These are phyloP conservation scores for Florisuga fusca DNA, from an alignment of 2,797 vertebrate genomes.

Conservation along the genomic window DNA sequence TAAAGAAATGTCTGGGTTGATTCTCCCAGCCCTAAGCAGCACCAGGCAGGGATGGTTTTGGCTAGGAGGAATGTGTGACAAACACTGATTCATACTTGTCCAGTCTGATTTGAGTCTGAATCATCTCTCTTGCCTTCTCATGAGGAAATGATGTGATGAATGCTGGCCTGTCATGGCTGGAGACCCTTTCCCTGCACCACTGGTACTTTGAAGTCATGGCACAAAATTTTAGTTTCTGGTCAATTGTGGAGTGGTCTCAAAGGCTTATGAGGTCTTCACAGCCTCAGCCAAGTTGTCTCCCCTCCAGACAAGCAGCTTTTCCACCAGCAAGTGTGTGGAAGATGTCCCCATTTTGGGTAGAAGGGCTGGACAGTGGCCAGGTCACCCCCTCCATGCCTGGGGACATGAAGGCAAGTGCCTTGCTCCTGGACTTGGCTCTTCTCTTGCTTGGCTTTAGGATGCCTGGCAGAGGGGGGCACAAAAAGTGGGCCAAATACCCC, in stretches of 20 bases:
- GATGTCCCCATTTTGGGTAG: neutral
- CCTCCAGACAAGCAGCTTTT: neutral
- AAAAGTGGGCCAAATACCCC: too few species aligned
- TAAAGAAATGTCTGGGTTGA: neutral
- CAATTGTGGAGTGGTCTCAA: neutral
- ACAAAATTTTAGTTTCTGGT: neutral
- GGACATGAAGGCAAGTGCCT: neutral
- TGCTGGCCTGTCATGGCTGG: neutral
- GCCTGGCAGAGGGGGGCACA: too few species aligned
- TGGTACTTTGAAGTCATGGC: neutral
- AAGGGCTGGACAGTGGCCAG: neutral
- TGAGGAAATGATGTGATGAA: neutral
- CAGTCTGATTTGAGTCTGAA: slow-evolving; percentile 7
- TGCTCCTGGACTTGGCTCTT: neutral
- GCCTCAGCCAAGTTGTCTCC: neutral
- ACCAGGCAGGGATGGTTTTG: neutral
- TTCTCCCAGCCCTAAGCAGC: neutral
- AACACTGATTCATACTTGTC: slow-evolving; percentile 2
- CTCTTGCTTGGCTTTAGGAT: neutral
- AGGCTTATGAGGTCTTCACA: neutral
- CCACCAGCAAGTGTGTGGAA: accelerated
- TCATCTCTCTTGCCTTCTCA: neutral
- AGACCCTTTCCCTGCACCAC: neutral
- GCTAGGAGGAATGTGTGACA: neutral
- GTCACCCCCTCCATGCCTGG: accelerated